phyloP scores from a whole-genome alignment of 2,888 invertebrate species.

The Abrostola tripartita region DNA sequence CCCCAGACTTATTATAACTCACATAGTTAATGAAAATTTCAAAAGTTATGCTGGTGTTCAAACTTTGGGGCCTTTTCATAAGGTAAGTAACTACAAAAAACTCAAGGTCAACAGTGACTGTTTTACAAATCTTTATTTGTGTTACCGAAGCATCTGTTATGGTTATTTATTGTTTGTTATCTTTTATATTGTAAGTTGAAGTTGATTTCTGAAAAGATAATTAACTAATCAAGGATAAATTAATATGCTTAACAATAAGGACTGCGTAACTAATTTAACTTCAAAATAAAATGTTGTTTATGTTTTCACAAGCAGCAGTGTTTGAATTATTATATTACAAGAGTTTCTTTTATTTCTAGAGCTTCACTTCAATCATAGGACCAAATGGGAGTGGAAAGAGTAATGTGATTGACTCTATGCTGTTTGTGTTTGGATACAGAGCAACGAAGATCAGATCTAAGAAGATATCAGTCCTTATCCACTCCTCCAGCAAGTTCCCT shows the following conservation, averaged over 20 bases:
- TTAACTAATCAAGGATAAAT: too few relatives aligned
- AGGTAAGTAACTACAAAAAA: conserved; percentile 87
- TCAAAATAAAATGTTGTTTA: too few relatives aligned
- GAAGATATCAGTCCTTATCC: conserved; percentile 97
- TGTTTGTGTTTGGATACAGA: conserved; percentile 99
- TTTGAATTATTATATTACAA: too few relatives aligned
- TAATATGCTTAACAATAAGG: too few relatives aligned
- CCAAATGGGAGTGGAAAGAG: conserved; percentile 99
- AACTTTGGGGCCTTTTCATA: conserved; percentile 97
- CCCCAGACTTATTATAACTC: conserved; percentile 95
- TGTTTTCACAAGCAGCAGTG: too few relatives aligned
- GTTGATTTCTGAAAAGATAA: too few relatives aligned
- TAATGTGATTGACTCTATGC: conserved; percentile 99
- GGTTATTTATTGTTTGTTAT: too few relatives aligned
- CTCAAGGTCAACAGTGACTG: conserved; percentile 1
- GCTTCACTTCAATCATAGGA: conserved; percentile 98
- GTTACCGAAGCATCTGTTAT: too few relatives aligned
- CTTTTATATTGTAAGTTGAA: too few relatives aligned
- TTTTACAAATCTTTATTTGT: too few relatives aligned
- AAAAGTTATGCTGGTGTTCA: conserved; percentile 98
- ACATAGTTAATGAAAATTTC: conserved; percentile 97
- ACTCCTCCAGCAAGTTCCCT: conserved; percentile 94
- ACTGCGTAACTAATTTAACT: too few relatives aligned
- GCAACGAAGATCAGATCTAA: conserved; percentile 98
- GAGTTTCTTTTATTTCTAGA: conserved; percentile 88